phyloP scores from a whole-genome alignment of 2,113 vertebrate genomes.

The Sphyrna mokarran region DNA sequence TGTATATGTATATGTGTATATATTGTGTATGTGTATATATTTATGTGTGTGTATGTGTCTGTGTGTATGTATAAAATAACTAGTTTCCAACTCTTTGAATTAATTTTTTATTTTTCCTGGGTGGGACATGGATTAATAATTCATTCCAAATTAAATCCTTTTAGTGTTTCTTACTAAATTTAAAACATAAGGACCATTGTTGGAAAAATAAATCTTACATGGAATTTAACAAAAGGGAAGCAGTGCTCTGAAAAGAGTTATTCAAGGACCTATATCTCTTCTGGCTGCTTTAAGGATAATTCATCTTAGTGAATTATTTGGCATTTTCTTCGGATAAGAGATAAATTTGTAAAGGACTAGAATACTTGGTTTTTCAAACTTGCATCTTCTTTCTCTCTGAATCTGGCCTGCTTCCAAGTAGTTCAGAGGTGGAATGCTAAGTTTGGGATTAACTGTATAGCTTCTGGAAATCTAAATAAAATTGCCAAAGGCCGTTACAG shows the following conservation, averaged over 20 bases:
- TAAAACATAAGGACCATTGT: background rate
- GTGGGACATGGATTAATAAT: background rate
- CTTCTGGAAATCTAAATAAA: background rate
- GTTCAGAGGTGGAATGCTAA: background rate
- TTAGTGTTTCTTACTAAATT: background rate
- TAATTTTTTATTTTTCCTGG: background rate
- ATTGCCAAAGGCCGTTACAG: background rate
- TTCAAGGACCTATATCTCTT: background rate
- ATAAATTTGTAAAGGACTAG: background rate
- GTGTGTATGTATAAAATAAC: background rate
- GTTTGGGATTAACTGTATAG: background rate
- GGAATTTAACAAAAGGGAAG: background rate
- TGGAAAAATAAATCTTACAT: background rate
- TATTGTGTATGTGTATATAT: background rate
- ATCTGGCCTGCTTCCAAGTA: constrained; percentile 14
- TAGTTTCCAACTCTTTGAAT: background rate
- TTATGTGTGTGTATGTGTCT: background rate
- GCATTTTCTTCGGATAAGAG: background rate
- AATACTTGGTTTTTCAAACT: background rate
- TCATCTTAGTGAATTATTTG: background rate
- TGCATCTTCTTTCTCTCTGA: background rate
- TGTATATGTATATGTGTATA: too few species aligned
- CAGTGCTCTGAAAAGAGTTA: background rate
- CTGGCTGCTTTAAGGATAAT: background rate
- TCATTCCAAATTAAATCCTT: background rate